Evolutionary conservation across 2,888 invertebrate species (phyloP).

Genomic region (Terebella lapidaria): DNA sequence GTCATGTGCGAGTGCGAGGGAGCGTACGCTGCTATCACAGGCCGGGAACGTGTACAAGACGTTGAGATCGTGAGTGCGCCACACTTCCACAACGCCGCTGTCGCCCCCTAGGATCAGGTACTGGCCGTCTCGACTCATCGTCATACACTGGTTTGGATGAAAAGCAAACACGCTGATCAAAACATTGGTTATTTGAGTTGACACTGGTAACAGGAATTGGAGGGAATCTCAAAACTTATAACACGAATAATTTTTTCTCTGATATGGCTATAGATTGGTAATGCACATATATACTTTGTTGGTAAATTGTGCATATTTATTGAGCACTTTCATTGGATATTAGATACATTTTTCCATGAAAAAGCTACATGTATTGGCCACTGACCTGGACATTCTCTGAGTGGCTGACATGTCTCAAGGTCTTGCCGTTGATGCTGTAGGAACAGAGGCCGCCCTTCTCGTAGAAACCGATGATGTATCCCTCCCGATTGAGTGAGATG

Average conservation of each 20-base stretch:
- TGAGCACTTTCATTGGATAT: no score
- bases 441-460: conserved; percentile 86
- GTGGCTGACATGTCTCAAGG: conserved; percentile 83
- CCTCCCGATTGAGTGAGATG: conserved; percentile 91
- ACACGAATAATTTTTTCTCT: no score
- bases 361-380: no score
- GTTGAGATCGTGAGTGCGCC: conserved; percentile 95
- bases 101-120: conserved; percentile 97
- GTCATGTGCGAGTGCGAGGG: conserved; percentile 93
- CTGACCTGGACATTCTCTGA: conserved; percentile 88
- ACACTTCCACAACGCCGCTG: conserved; percentile 94
- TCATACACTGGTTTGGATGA: conserved; percentile 61
- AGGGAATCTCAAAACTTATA: no score
- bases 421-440: conserved; percentile 88
- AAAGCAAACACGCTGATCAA: no score
- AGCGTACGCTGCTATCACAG: conserved; percentile 86
- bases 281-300: no score
- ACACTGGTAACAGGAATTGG: no score
- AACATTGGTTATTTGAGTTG: no score
- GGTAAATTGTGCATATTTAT: no score
- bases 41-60: conserved; percentile 96
- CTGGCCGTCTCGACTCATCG: conserved; percentile 94
- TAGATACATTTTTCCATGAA: no score
- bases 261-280: no score
- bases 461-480: conserved; percentile 90